Conservation (phyloP, 2,797 vertebrate species). For the Phataginus tricuspis region DNA sequence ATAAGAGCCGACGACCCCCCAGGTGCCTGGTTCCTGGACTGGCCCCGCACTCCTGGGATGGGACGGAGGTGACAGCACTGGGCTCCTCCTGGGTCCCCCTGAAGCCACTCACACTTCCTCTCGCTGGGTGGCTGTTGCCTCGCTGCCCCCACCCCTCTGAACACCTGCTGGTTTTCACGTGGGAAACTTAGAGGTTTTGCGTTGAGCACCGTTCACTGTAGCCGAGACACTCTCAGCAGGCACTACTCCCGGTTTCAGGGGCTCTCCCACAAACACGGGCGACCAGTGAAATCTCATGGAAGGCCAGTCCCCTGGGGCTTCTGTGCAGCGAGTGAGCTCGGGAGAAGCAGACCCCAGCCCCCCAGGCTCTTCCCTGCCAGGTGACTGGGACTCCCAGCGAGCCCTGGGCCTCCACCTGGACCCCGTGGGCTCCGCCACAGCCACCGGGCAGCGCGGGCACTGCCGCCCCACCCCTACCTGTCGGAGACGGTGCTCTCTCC, state of each 20-base stretch:
- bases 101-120: fast-evolving
- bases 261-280: neutral
- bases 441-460: neutral
- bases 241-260: neutral
- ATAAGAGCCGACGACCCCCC: neutral
- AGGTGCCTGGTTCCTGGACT: fast-evolving
- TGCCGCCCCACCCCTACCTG: neutral
- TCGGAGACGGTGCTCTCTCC: neutral
- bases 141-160: neutral
- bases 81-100: neutral
- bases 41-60: fast-evolving
- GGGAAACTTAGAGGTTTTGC: fast-evolving
- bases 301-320: neutral
- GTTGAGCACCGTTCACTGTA: neutral
- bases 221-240: neutral
- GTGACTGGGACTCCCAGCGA: neutral
- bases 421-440: neutral
- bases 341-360: fast-evolving
- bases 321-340: neutral
- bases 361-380: neutral
- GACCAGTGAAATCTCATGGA: neutral
- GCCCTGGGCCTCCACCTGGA: neutral
- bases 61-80: fast-evolving
- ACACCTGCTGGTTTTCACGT: neutral
- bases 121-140: fast-evolving